Evolutionary conservation across 2,888 invertebrate genomes (phyloP), one percentile per base, ranked within the genome.

Genomic region (Archips xylosteana): DNA sequence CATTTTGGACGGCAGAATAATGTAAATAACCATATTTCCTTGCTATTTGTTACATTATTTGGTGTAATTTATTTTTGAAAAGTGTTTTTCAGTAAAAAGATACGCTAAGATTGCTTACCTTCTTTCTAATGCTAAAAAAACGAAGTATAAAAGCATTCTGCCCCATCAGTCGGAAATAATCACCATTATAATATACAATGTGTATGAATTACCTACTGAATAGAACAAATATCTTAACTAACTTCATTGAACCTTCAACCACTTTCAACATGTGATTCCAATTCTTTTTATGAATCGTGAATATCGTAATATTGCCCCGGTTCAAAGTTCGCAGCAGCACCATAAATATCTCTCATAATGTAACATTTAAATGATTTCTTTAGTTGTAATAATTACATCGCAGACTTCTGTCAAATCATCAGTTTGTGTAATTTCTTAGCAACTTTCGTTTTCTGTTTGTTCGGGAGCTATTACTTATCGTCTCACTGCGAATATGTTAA

Each of bases 381-480:
- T 54, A 57, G 54, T 62, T 67, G 61, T 47, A 67, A 57, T 67
- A 57, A 72, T 67, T 63, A 72, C 47, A 72, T 39, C 36, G 54
- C 62, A 32, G 57, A 47, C 62, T 71, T 67, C 67, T 39, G 67
- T 34, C 67, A 68, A 63, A 62, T 67, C 54, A 57, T 72, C 67
- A 10, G 54, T 68, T 67, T 57, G 67, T 62, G 45, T 62, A 36
- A 60, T 71, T 65, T 32, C 57, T 45, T 62, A 60, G 39, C 66
- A 10, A 12, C 67, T 72, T 72, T 72, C 72, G 62, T 62, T 72
- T 72, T 72, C 67, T 62, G 45, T 72, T 67, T 72, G 67, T 36
- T 61, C 34, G 13, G 12, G 15, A 62, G 60, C 67, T 32, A 67
- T 72, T 72, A 67, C 45, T 72, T 72, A 72, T 72, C 67, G 47